Conservation (phyloP, 1,140 invertebrate genomes). For the Hylaeus volcanicus region DNA sequence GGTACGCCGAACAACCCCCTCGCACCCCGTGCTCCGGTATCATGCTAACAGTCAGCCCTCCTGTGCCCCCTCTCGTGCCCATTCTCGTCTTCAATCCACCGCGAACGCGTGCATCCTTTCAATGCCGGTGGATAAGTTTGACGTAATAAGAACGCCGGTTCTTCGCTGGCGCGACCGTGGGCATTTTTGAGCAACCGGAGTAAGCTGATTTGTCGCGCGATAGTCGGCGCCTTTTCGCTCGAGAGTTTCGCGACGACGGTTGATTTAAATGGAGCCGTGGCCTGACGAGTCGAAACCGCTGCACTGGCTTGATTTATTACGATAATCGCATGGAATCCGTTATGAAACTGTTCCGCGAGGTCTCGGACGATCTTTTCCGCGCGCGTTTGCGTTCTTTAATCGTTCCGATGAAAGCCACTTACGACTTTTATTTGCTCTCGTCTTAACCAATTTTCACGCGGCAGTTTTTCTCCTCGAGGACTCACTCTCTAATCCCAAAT, state of each 20-base stretch:
- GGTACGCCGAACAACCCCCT: conserved; percentile 29
- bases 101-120: conserved; percentile 51
- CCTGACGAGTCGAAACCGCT: neutral
- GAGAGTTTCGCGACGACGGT: conserved; percentile 17
- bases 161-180: too few species aligned
- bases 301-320: conserved; percentile 26
- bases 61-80: neutral
- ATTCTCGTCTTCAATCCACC: conserved; percentile 42
- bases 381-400: too few species aligned
- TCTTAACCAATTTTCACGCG: neutral
- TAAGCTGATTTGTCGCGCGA: conserved; percentile 25
- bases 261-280: conserved; percentile 33
- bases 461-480: neutral
- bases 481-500: conserved; percentile 6
- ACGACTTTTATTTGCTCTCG: too few species aligned
- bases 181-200: neutral
- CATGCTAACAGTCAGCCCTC: conserved; percentile 48
- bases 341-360: too few species aligned
- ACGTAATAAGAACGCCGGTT: conserved; percentile 48
- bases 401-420: too few species aligned
- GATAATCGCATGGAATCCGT: neutral
- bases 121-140: conserved; percentile 56
- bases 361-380: too few species aligned
- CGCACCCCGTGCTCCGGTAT: conserved; percentile 37
- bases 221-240: conserved; percentile 5